phyloP scores from a whole-genome alignment of 2,888 invertebrate species.

The Noctua janthe region DNA sequence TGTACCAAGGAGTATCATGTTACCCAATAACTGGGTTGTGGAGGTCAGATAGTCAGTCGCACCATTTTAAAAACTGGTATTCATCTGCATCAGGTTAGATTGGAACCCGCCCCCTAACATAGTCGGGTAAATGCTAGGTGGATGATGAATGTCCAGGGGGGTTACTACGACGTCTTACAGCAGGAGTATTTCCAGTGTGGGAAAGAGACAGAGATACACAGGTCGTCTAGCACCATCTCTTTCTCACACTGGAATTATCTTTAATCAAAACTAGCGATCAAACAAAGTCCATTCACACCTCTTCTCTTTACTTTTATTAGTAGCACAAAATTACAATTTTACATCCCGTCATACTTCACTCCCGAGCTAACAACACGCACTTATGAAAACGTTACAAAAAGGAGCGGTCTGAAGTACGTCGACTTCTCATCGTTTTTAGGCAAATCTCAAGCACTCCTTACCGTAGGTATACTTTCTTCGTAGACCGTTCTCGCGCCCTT shows the following conservation, averaged over 20 bases:
- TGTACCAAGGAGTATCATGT: too few species aligned
- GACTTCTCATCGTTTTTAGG: conserved; percentile 47
- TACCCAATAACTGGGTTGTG: background rate
- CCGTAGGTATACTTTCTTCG: conserved; percentile 36
- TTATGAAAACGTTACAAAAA: conserved; percentile 28
- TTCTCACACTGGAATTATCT: background rate
- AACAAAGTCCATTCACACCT: background rate
- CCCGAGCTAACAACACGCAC: conserved; percentile 1
- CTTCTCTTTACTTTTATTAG: background rate
- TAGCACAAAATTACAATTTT: conserved; percentile 8
- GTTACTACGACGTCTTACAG: too few species aligned
- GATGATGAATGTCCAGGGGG: background rate
- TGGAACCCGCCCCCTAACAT: background rate
- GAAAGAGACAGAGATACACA: too few species aligned
- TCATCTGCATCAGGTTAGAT: background rate
- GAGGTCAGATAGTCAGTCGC: background rate
- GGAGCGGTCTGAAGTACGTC: background rate
- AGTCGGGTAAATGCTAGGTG: background rate
- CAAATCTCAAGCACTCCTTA: conserved; percentile 50
- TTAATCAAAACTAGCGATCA: background rate
- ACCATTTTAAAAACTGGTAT: background rate
- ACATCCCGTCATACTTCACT: conserved; percentile 14
- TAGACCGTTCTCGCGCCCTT: conserved; percentile 19
- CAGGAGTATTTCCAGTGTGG: too few species aligned
- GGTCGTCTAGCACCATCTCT: too few species aligned